Evolutionary conservation across 2,797 vertebrate genomes (phyloP).

Genomic region (Eulemur coronatus): DNA sequence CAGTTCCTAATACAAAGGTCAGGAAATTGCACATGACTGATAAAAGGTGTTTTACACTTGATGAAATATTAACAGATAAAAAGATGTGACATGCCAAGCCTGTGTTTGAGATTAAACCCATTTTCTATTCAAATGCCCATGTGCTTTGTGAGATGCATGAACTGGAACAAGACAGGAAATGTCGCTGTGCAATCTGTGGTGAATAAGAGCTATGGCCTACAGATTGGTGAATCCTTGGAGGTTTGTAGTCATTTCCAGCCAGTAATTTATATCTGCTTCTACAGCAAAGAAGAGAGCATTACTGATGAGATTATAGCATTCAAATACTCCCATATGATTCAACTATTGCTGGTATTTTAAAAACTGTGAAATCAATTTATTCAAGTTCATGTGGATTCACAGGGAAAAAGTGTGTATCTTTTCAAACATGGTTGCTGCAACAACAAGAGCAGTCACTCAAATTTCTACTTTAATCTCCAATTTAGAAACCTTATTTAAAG

Average conservation of each 20-base stretch:
- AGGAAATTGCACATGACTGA: background rate
- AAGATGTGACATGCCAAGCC: background rate
- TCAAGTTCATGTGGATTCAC: background rate
- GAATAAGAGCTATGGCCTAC: background rate
- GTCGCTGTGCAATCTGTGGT: background rate
- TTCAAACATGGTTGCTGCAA: background rate
- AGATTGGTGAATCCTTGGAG: background rate
- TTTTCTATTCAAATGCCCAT: background rate
- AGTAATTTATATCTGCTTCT: background rate
- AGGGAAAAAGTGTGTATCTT: background rate
- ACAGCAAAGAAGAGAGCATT: background rate
- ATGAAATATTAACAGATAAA: background rate
- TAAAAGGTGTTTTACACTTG: background rate
- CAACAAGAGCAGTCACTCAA: background rate
- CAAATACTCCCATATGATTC: background rate
- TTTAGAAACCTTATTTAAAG: background rate
- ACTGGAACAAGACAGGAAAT: background rate
- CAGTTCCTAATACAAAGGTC: background rate
- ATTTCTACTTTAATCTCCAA: too few species aligned
- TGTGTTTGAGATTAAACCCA: background rate
- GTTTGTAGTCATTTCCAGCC: background rate
- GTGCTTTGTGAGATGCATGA: background rate
- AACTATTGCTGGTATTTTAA: background rate
- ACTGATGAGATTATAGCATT: background rate
- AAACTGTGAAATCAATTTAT: background rate